Evolutionary conservation across 2,888 invertebrate genomes (phyloP).

Genomic region (Nomada fucata): DNA sequence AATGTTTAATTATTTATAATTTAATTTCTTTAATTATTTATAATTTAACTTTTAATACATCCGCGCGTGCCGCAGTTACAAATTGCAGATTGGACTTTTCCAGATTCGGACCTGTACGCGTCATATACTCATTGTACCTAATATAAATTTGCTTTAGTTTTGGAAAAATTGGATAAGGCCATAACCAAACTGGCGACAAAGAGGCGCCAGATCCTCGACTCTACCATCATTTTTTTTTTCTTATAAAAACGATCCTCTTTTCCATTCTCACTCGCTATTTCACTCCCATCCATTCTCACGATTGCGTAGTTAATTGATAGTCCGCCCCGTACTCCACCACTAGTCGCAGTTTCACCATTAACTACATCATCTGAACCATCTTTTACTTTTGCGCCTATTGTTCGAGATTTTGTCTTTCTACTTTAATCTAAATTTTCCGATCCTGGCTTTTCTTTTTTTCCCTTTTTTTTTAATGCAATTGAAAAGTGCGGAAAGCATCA

Average conservation of each 20-base stretch:
- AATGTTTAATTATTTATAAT: constrained; percentile 75
- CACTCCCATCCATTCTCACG: constrained; percentile 73
- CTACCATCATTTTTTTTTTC: constrained; percentile 73
- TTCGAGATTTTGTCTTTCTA: constrained; percentile 56
- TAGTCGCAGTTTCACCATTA: constrained; percentile 74
- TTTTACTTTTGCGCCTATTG: constrained; percentile 63
- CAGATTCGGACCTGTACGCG: constrained; percentile 82
- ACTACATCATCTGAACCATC: constrained; percentile 74
- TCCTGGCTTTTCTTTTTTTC: constrained; percentile 41
- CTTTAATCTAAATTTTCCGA: constrained; percentile 67
- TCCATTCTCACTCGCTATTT: constrained; percentile 66
- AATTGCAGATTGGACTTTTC: constrained; percentile 80
- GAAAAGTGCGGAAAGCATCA: constrained; percentile 76
- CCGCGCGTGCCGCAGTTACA: constrained; percentile 81
- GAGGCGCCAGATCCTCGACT: constrained; percentile 80
- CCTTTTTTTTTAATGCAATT: constrained; percentile 59
- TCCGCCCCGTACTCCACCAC: constrained; percentile 68
- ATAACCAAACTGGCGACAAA: constrained; percentile 83
- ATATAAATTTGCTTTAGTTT: constrained; percentile 84
- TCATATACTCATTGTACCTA: constrained; percentile 81
- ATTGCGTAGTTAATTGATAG: constrained; percentile 72
- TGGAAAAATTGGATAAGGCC: constrained; percentile 84
- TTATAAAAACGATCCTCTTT: constrained; percentile 79
- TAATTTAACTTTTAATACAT: constrained; percentile 71
- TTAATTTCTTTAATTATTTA: constrained; percentile 67